phyloP scores from a whole-genome alignment of 2,888 invertebrate genomes.

The Odontomyia ornata region DNA sequence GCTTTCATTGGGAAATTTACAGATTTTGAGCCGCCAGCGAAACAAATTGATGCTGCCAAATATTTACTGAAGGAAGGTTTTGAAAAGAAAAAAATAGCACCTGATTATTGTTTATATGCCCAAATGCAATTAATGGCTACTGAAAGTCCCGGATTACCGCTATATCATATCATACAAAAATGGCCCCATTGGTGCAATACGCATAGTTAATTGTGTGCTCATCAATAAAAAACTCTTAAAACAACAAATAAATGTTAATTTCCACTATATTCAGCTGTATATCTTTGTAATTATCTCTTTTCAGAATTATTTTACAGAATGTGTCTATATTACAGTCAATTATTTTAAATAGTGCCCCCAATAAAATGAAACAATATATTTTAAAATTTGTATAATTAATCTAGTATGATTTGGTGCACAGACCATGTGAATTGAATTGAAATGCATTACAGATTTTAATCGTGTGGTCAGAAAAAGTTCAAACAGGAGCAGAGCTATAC shows the following conservation, averaged over 20 bases:
- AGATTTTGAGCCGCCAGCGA: conserved; percentile 65
- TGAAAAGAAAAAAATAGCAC: conserved; percentile 67
- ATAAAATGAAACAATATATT: neutral
- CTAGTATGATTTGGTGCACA: no score
- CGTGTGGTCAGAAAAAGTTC: no score
- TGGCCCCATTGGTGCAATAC: conserved; percentile 70
- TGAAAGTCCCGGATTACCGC: conserved; percentile 74
- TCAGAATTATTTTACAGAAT: conserved; percentile 39
- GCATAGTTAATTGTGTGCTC: neutral
- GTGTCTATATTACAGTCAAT: conserved; percentile 28
- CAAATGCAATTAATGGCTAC: conserved; percentile 74
- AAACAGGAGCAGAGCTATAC: no score
- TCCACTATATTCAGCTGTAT: neutral
- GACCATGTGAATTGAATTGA: no score
- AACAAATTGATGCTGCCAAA: conserved; percentile 69
- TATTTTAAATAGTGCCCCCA: conserved; percentile 24
- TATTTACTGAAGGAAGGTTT: conserved; percentile 73
- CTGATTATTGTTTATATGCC: conserved; percentile 74
- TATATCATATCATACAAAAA: conserved; percentile 71
- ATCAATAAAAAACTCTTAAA: neutral
- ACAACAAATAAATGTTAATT: neutral
- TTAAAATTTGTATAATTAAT: no score
- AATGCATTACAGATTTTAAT: no score
- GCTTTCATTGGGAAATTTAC: conserved; percentile 78
- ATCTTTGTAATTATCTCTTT: conserved; percentile 11